Base-by-base conservation (phyloP, 2,888 invertebrate genomes). In the Drosophila merina region DNA sequence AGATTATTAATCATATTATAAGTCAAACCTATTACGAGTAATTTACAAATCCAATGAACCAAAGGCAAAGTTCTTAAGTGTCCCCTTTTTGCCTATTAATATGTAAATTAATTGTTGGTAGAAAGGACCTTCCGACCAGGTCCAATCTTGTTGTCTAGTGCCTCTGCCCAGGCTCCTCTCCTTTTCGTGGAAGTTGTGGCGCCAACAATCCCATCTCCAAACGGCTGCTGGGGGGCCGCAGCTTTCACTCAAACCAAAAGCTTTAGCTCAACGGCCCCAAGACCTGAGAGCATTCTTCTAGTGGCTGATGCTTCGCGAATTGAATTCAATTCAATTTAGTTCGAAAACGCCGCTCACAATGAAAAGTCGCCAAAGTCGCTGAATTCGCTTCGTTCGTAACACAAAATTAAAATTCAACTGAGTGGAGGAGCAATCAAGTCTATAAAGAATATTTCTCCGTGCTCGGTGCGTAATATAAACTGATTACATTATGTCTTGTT, bases 191-290 rank as follows among this genome's bases (percentile, higher is more conserved):
- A 8, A 9, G 10, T 30, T 60, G 20, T 60, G 60, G 60, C 60
- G 60, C 60, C 60, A 62, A 62, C 49, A 33, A 48, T 40, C n/a
- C 33, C 56, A 26, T n/a, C 14, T 12, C 4, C 25, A 36, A 38
- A 58, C 25, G 85, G 85, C 85, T 81, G 84, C 87, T 86, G 84
- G 42, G 64, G 64, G 14, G n/a, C 6, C n/a, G 7, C 26, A 82
- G 88, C 88, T 82, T 82, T 79, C 51, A 80, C 82, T 85, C 82
- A 68, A 72, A 52, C 20, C 28, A 36, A 0, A 47, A 68, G 66
- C 69, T 49, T 69, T 56, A 8, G 40, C 51, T 54, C 74, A 67
- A 54, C 4, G 55, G 25, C 45, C 50, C 36, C 50, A 40, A 9
- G 7, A 31, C 54, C 12, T 48, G 25, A 26, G 48, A 31, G 56